Evolutionary conservation across 2,888 invertebrate genomes (phyloP), one percentile per base, ranked within the genome.

Genomic region (Netelia virgata): DNA sequence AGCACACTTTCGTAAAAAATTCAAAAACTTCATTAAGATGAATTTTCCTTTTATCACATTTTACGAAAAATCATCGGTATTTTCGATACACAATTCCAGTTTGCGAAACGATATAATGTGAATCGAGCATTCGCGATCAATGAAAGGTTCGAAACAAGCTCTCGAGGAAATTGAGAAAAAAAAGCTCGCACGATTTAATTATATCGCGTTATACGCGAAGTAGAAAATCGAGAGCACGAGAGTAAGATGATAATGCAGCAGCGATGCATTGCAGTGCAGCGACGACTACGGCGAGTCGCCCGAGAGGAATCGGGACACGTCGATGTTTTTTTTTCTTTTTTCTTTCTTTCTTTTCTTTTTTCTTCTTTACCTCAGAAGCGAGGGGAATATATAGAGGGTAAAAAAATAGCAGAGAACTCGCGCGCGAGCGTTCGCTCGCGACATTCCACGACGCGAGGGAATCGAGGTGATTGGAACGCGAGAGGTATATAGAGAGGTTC

Each of bases 381-480:
- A 72, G 81, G 68, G 55, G 61, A 64, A 69, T 57, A 68, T 55
- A 36, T 68, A 77, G 63, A 73, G 61, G 68, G n/a, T n/a, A n/a
- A 73, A 69, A 72, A 77, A 76, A 82, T 75, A 70, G 63, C 68
- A 57, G 81, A 64, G 81, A 69, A 61, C 41, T 78, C 16, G 78
- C 53, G 74, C 77, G 36, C 73, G 76, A 36, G 36, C 36, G 36
- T 36, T 36, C 64, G 83, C 68, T 66, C 77, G 84, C 81, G 81
- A 84, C 84, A 84, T 84, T 84, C 81, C 81, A 64, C 77, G 69
- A 68, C 74, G 77, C 76, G 77, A 77, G 81, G 81, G 84, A 84
- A 84, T 84, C 81, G 84, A 84, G 84, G 84, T 82, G 84, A 84
- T 84, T 77, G 77, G 77, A 84, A 84, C 77, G 73, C 63, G 81